Percentiles rank a stretch among this genome's conserved stretches.
Evolutionary conservation across 1,140 invertebrate genomes (phyloP).

Genomic region (Brachionus calyciflorus): DNA sequence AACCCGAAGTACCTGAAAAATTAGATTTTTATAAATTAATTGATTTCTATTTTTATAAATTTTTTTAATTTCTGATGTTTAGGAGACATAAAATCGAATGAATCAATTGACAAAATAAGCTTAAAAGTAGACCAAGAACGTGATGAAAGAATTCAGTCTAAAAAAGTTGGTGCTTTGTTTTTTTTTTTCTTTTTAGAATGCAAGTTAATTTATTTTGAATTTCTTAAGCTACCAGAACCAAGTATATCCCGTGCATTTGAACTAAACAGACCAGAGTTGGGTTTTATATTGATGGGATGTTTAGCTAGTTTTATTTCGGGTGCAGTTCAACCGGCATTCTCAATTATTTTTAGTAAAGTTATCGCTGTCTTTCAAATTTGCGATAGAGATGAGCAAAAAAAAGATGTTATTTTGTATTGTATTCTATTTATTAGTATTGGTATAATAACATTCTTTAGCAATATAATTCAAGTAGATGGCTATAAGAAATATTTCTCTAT

Average conservation of each 20-base stretch:
- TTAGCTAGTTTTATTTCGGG: conserved; percentile 71
- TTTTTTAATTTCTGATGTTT: too few species aligned
- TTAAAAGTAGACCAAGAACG: too few species aligned
- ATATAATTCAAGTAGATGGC: conserved; percentile 65
- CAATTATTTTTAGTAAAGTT: conserved; percentile 71
- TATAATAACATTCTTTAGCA: conserved; percentile 66
- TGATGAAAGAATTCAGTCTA: too few species aligned
- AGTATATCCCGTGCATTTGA: conserved; percentile 64
- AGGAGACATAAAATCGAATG: too few species aligned
- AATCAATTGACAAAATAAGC: too few species aligned
- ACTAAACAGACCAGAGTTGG: conserved; percentile 75
- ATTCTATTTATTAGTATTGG: conserved; percentile 70
- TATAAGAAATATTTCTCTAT: neutral
- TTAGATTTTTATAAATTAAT: too few species aligned
- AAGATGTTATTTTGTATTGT: conserved; percentile 68
- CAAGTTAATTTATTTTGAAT: too few species aligned
- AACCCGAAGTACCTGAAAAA: too few species aligned
- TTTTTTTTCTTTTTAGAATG: too few species aligned
- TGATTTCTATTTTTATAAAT: too few species aligned
- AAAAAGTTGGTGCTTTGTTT: too few species aligned
- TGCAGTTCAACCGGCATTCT: conserved; percentile 73
- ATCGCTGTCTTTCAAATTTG: conserved; percentile 52
- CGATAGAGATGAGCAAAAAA: conserved; percentile 64
- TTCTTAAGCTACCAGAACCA: neutral
- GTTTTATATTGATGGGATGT: conserved; percentile 69